Evolutionary conservation across 2,113 vertebrate genomes (phyloP).

Genomic region (Laticauda laticaudata): DNA sequence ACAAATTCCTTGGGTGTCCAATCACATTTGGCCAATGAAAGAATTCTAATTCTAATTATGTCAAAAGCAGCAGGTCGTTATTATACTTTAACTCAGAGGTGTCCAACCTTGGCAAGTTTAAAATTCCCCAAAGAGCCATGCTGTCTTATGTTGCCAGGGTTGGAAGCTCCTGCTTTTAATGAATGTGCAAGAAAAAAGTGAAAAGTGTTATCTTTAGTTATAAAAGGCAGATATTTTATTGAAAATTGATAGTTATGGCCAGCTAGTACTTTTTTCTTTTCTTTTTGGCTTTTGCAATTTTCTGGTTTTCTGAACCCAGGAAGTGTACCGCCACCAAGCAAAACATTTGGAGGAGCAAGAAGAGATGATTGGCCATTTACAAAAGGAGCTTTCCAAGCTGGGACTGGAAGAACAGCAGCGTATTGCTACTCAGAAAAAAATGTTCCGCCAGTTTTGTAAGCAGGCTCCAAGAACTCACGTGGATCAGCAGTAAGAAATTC

Average conservation of each 20-base stretch:
- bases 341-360: slow-evolving; percentile 72
- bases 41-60: not conserved
- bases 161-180: not conserved
- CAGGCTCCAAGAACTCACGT: slow-evolving; percentile 63
- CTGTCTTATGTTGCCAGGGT: not conserved
- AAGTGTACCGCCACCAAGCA: slow-evolving; percentile 70
- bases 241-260: not conserved
- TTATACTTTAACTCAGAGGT: not conserved
- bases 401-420: slow-evolving; percentile 74
- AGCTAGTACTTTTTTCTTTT: not conserved
- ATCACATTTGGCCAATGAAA: no score
- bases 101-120: not conserved
- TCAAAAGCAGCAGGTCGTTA: not conserved
- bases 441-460: slow-evolving; percentile 74
- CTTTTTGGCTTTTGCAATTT: not conserved
- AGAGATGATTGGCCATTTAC: slow-evolving; percentile 69
- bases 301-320: slow-evolving; percentile 42
- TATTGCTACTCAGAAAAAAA: slow-evolving; percentile 67
- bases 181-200: not conserved
- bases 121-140: not conserved
- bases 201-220: not conserved
- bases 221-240: not conserved
- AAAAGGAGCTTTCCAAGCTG: slow-evolving; percentile 72
- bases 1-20: no score
- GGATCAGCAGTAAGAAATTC: slow-evolving; percentile 77